Percentiles rank a stretch among this genome's conserved stretches.
Conservation (phyloP, 1,140 invertebrate genomes). For the Trinorchestia longiramus region DNA sequence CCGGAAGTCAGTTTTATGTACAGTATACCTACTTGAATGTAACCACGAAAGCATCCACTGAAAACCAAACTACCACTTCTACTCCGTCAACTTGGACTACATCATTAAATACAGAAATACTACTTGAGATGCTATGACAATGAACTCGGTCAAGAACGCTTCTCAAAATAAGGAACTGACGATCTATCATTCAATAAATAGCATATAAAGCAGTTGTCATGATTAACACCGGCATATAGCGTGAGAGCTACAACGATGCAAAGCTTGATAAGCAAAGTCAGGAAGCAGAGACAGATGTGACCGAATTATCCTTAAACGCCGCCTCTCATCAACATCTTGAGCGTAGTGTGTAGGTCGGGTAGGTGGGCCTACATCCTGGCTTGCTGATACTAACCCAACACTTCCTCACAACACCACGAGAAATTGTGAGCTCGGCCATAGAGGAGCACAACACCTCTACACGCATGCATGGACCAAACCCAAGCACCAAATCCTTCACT, state of each 20-base stretch:
- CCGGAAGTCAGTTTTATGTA: too few relatives aligned
- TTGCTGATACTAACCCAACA: not conserved
- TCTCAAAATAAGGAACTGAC: not conserved
- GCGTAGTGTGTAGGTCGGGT: not conserved
- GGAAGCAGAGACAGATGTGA: not conserved
- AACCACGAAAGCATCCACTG: not conserved
- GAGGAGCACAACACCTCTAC: not conserved
- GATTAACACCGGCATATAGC: not conserved
- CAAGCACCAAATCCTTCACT: not conserved
- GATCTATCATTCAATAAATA: not conserved
- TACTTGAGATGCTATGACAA: not conserved
- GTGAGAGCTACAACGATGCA: not conserved
- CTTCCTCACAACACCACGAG: not conserved
- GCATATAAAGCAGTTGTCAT: not conserved
- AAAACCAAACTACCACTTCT: not conserved
- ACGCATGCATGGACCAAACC: not conserved
- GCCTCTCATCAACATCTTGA: not conserved
- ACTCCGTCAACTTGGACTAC: not conserved
- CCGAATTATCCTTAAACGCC: not conserved
- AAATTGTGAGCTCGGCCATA: not conserved
- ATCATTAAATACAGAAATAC: not conserved
- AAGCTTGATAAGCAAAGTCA: not conserved
- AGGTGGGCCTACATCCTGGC: not conserved
- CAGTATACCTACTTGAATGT: not conserved
- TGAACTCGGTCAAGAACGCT: not conserved